Evolutionary conservation across 2,797 vertebrate genomes (phyloP).

Genomic region (Amblyopsis hoosieri): DNA sequence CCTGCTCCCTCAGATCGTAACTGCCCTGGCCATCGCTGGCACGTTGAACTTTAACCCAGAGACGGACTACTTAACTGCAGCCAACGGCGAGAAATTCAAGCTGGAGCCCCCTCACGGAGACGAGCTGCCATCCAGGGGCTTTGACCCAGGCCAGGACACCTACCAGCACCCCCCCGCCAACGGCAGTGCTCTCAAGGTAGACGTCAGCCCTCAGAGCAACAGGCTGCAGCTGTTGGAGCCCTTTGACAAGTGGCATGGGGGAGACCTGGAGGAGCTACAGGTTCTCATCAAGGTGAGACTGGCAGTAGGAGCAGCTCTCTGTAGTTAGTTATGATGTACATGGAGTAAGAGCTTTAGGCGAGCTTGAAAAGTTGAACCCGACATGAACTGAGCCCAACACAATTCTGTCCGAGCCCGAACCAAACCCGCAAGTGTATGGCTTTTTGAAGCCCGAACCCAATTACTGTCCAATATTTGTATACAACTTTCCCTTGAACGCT

Average conservation of each 20-base stretch:
- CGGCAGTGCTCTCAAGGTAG: constrained; percentile 67
- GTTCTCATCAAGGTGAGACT: constrained; percentile 86
- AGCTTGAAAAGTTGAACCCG: too few relatives aligned
- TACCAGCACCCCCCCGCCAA: constrained; percentile 92
- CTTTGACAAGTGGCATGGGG: constrained; percentile 85
- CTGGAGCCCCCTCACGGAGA: constrained; percentile 87
- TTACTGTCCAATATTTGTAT: too few relatives aligned
- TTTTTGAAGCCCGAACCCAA: too few relatives aligned
- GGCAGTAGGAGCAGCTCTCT: too few relatives aligned
- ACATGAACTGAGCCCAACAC: too few relatives aligned
- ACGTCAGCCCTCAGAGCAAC: constrained; percentile 84
- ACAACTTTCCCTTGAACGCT: too few relatives aligned
- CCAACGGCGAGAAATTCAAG: constrained; percentile 91
- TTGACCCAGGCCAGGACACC: constrained; percentile 94
- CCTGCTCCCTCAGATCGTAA: constrained; percentile 84
- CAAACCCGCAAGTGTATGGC: too few relatives aligned
- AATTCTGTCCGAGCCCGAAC: too few relatives aligned
- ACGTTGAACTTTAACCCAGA: constrained; percentile 93
- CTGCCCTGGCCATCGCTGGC: constrained; percentile 90
- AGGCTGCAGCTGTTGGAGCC: constrained; percentile 89
- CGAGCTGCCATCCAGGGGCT: constrained; percentile 88
- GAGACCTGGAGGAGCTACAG: constrained; percentile 83
- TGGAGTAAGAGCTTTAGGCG: too few relatives aligned
- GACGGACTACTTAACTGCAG: constrained; percentile 85
- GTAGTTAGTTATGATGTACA: too few relatives aligned